Conservation (phyloP, 2,113 vertebrate genomes). For the Rousettus leschenaultii region DNA sequence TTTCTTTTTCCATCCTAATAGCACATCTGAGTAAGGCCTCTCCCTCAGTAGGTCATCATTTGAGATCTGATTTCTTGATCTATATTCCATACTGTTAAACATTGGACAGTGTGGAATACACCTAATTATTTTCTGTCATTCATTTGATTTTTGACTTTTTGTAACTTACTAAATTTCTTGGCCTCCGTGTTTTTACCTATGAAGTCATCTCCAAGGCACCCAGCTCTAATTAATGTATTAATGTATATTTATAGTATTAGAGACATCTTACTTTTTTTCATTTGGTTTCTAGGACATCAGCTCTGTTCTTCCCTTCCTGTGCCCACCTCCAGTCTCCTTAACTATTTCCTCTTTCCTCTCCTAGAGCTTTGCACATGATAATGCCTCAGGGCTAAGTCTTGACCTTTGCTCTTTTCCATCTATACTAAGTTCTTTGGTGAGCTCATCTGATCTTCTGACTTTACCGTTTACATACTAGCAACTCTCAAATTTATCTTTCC, state of each 20-base stretch:
- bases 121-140: background rate
- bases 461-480: background rate
- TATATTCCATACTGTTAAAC: background rate
- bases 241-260: background rate
- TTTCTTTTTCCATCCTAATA: conserved; percentile 21
- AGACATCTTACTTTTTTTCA: background rate
- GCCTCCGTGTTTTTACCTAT: background rate
- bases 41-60: background rate
- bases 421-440: background rate
- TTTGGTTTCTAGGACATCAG: background rate
- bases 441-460: background rate
- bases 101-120: background rate
- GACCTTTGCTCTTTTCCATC: background rate
- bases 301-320: background rate
- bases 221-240: background rate
- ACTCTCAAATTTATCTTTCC: background rate
- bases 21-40: background rate
- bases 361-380: background rate
- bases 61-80: background rate
- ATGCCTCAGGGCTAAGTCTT: background rate
- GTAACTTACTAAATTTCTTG: background rate
- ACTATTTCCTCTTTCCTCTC: background rate
- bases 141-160: conserved; percentile 7
- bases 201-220: background rate
- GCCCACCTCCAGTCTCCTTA: background rate